These are phyloP conservation scores for Synanceia verrucosa DNA, from an alignment of 2,797 vertebrate species.

Conservation along the genomic window DNA sequence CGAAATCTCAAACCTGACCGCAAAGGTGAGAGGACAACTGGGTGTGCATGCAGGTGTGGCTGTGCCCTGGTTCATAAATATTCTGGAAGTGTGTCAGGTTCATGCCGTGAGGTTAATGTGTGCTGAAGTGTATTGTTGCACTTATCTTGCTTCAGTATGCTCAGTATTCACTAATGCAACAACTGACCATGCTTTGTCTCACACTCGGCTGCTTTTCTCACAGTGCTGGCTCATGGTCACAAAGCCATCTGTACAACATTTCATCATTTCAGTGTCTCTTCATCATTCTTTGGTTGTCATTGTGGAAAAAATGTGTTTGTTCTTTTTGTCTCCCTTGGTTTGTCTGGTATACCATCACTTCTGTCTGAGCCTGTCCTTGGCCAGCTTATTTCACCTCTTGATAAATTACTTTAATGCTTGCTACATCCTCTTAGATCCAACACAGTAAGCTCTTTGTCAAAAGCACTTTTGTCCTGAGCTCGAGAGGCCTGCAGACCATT, in stretches of 20 bases:
- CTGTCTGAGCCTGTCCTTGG: slow-evolving; percentile 16
- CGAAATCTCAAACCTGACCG: slow-evolving; percentile 98
- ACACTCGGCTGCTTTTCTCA: slow-evolving; percentile 43
- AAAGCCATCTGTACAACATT: slow-evolving; percentile 17
- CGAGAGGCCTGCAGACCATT: slow-evolving; percentile 54
- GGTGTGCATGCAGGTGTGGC: slow-evolving; percentile 29
- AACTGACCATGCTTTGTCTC: slow-evolving; percentile 44
- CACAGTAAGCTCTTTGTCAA: slow-evolving; percentile 72
- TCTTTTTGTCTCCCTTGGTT: slow-evolving; percentile 18
- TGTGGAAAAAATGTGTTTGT: neutral
- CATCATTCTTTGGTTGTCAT: slow-evolving; percentile 10
- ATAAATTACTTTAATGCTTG: slow-evolving; percentile 50
- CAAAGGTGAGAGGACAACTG: slow-evolving; percentile 90
- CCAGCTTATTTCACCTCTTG: slow-evolving; percentile 34
- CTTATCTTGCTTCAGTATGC: slow-evolving; percentile 32
- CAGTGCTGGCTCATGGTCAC: slow-evolving; percentile 71
- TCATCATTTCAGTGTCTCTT: slow-evolving; percentile 6
- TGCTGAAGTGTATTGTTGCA: slow-evolving; percentile 23
- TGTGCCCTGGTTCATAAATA: neutral
- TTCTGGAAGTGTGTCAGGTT: neutral
- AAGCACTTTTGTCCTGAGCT: slow-evolving; percentile 74
- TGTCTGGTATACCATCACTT: slow-evolving; percentile 12
- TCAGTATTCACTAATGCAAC: slow-evolving; percentile 44
- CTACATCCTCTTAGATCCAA: slow-evolving; percentile 48
- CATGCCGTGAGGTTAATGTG: slow-evolving; percentile 27